Conservation (phyloP, 1,140 invertebrate genomes). For the Zaprionus vittiger region DNA sequence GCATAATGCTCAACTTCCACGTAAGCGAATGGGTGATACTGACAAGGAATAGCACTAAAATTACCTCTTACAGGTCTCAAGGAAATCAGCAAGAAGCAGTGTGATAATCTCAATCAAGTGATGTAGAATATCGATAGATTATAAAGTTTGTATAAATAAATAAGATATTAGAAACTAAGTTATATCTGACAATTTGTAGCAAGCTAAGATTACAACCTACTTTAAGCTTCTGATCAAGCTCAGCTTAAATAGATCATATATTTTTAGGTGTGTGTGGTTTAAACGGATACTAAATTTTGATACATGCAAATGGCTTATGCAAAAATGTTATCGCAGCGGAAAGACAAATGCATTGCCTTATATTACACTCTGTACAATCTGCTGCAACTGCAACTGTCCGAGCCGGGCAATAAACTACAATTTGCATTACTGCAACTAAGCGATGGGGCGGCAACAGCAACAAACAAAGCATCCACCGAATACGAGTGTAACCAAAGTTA, state of each 20-base stretch:
- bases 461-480: background rate
- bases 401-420: constrained; percentile 70
- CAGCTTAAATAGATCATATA: background rate
- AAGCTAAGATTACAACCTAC: background rate
- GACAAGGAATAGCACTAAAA: background rate
- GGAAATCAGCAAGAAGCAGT: constrained; percentile 17
- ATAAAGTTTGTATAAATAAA: background rate
- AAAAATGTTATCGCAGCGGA: constrained; percentile 25
- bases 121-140: background rate
- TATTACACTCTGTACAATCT: constrained; percentile 73
- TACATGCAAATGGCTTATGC: constrained; percentile 20
- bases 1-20: constrained; percentile 23
- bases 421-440: constrained; percentile 75
- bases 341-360: constrained; percentile 66
- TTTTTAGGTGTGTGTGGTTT: background rate
- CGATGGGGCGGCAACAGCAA: constrained; percentile 26
- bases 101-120: background rate
- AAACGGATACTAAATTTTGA: background rate
- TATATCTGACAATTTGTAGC: background rate
- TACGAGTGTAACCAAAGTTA: constrained; percentile 32
- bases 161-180: background rate
- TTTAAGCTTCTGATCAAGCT: no score
- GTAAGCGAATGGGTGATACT: constrained; percentile 5
- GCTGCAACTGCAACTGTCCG: constrained; percentile 15
- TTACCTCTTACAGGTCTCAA: constrained; percentile 25